Evolutionary conservation across 2,888 invertebrate genomes (phyloP).

Genomic region (Tenthredo mesomela): DNA sequence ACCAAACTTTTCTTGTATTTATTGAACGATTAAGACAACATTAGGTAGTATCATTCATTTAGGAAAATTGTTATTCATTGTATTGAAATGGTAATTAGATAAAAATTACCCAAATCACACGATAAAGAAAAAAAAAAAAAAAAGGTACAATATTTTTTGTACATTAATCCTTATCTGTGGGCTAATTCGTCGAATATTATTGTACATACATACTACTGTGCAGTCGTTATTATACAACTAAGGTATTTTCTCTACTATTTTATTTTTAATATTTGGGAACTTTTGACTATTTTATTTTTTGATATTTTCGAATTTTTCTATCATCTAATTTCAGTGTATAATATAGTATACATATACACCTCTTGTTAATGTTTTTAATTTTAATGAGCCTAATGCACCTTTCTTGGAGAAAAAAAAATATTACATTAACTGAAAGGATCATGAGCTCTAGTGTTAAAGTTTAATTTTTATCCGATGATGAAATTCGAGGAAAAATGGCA

Average conservation of each 20-base stretch:
- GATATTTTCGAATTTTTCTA: constrained; percentile 1
- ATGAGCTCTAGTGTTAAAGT: background rate
- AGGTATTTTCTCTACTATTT: background rate
- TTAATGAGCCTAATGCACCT: background rate
- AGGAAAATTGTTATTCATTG: background rate
- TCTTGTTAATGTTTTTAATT: constrained; percentile 16
- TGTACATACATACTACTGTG: background rate
- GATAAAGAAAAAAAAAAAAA: background rate
- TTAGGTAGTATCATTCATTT: background rate
- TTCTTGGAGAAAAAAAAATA: background rate
- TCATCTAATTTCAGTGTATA: constrained; percentile 28
- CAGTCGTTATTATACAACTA: background rate
- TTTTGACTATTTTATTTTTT: no score
- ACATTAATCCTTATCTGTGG: background rate
- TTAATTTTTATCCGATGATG: background rate
- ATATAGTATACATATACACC: background rate
- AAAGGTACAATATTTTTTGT: constrained; percentile 2
- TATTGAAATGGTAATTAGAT: background rate
- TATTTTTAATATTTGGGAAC: background rate
- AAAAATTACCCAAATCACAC: background rate
- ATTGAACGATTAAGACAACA: background rate
- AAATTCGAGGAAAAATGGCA: background rate
- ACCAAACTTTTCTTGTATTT: background rate
- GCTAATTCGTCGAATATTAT: background rate
- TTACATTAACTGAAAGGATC: background rate